Percentiles rank a stretch among this genome's conserved stretches.
Conservation (phyloP, 2,888 invertebrate species). For the Torymus texanus region DNA sequence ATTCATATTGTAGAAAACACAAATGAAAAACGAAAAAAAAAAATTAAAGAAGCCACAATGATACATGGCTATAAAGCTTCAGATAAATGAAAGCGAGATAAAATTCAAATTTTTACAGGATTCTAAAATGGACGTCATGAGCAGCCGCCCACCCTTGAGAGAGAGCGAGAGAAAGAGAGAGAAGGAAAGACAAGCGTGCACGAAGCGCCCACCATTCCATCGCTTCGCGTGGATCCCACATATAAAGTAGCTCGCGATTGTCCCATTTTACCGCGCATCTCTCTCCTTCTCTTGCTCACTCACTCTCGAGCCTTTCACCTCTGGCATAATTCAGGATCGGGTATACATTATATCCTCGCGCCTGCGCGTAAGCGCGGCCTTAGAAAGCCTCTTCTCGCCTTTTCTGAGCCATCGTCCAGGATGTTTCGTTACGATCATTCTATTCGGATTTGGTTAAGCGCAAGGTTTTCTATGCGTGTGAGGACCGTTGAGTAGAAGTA, state of each 20-base stretch:
- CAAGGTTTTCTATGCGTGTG: too few species aligned
- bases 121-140: constrained; percentile 6
- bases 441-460: too few species aligned
- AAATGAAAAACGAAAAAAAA: not conserved
- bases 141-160: constrained; percentile 24
- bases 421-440: too few species aligned
- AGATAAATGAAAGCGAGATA: constrained; percentile 15
- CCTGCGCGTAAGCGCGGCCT: not conserved
- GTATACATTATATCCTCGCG: constrained; percentile 34
- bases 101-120: constrained; percentile 8
- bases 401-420: too few species aligned
- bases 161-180: too few species aligned
- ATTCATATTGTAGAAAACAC: too few species aligned
- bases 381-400: too few species aligned
- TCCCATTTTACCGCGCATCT: constrained; percentile 65
- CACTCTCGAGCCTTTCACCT: constrained; percentile 71
- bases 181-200: too few species aligned
- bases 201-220: constrained; percentile 55
- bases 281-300: too few species aligned
- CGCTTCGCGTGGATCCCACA: constrained; percentile 65
- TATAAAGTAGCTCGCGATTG: constrained; percentile 64
- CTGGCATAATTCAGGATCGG: constrained; percentile 59
- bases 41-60: constrained; percentile 1
- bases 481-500: too few species aligned
- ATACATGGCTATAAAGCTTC: not conserved